Evolutionary conservation across 2,888 invertebrate genomes (phyloP), one percentile per base, ranked within the genome.

Genomic region (Tenthredo scrophulariae): DNA sequence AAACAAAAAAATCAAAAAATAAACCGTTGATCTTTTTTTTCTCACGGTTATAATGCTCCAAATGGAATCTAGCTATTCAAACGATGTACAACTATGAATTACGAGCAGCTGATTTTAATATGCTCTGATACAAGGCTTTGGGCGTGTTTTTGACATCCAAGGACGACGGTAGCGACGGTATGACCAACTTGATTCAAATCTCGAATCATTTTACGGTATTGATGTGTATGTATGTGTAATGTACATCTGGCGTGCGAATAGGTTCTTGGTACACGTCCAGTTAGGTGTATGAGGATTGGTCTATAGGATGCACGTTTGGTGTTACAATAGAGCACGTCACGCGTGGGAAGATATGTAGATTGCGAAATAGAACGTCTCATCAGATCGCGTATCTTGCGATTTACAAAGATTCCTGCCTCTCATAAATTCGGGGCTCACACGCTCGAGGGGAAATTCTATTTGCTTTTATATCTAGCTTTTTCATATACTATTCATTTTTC

Each of bases 321-420:
- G 77, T 77, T 77, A 77, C 77, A 77, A 77, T 77, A 54, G 77
- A 26, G 50, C 77, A 54, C 50, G 77, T 77, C 50, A 77, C 77
- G 77, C 77, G 77, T 77, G 77, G 80, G 80, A 62, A 80, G 80
- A 62, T 80, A 80, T 80, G 80, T 80, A 77, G 77, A 77, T 77
- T 77, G 77, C 54, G 50, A 77, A 77, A 46, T 50, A 77, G 77
- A 50, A 77, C 29, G 54, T 77, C 77, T 77, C 29, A 50, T 54
- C 77, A 54, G 77, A 77, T 77, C 77, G 50, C 50, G 50, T 77
- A 77, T 77, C 77, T 77, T 18, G 29, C 50, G 77, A 77, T 77
- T 77, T 77, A 77, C 77, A 50, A 50, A 77, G 77, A 77, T 77
- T 33, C 77, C 77, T 77, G 18, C 15, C 46, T 26, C 50, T n/a